phyloP scores from a whole-genome alignment of 2,888 invertebrate species.

The Bimastos eiseni region DNA sequence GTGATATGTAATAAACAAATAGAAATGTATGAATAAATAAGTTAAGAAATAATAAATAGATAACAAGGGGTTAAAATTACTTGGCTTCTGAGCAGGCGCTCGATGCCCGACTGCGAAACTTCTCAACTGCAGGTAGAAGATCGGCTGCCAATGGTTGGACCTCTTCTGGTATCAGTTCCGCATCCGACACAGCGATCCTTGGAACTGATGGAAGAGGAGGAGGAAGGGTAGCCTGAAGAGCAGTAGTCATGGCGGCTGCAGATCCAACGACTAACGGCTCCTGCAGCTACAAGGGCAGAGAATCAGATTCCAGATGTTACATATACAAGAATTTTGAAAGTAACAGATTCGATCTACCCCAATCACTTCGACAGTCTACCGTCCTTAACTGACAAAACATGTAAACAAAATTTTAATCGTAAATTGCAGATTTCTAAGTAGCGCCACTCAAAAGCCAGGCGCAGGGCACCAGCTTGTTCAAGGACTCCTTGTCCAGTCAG shows the following conservation, averaged over 20 bases:
- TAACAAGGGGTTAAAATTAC: background rate
- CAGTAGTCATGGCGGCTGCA: background rate
- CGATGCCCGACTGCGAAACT: constrained; percentile 17
- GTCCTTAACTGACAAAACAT: no score
- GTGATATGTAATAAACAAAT: no score
- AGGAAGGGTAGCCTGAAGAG: background rate
- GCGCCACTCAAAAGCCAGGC: no score
- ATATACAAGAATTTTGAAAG: no score
- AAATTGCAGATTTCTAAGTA: no score
- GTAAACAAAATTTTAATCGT: no score
- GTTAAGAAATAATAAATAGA: background rate
- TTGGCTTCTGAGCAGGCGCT: constrained; percentile 8
- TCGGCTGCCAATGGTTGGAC: background rate
- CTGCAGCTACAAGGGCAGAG: background rate
- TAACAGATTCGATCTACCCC: no score
- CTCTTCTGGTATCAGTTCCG: background rate
- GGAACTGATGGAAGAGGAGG: background rate
- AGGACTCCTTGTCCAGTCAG: no score
- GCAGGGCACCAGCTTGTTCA: no score
- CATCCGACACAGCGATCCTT: background rate
- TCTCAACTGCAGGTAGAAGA: background rate
- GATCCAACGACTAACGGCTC: background rate
- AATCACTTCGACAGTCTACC: no score
- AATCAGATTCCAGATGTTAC: background rate
- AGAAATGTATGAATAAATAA: background rate